Evolutionary conservation across 64 coral and sea anemone genomes (phyloP), one percentile per base, ranked within the genome.

Genomic region (Hydrozoanthus tunicans): DNA sequence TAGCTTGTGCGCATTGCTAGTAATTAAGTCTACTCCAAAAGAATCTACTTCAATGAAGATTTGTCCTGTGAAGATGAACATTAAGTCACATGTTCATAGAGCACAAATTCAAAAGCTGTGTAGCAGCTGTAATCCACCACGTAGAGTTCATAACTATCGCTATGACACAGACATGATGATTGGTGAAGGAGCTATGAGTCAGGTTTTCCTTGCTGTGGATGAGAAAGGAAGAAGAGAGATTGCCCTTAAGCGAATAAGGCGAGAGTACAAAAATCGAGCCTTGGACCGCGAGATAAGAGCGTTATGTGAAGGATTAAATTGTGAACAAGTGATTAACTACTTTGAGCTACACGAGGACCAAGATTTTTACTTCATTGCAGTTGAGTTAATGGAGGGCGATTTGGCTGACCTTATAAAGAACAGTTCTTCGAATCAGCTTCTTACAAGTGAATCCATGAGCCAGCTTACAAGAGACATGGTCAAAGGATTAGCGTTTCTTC

Each of bases 301-400:
- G 14, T 62, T 91, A n/a, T 78, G 77, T 23, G 52, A 81, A 15
- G n/a, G 24, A 24, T 69, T 53, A 0, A 17, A 70, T 54, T 80
- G 79, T 51, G 54, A 64, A 69, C 62, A 91, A 32, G 89, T 91
- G 14, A 67, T 91, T 81, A 1, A 81, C 4, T 91, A 80, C 43
- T 91, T 68, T n/a, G n/a, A 10, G 58, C 53, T 59, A 54, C 27
- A 9, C 9, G 89, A 91, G 14, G 64, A 91, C 43, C 7, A 2
- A 5, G 66, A 70, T n/a, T 91, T 91, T 64, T 9, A 71, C 54
- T 91, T 70, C 62, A 70, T 81, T 57, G 77, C 77, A n/a, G 3
- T 80, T 70, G 89, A 91, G 62, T 20, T 91, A 6, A 91, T 91
- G 89, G 89, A 91, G 56, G 89, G 89, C 1, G 77, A 91, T 63